Base-by-base conservation (phyloP, 2,888 invertebrate species). In the Oligia strigilis region DNA sequence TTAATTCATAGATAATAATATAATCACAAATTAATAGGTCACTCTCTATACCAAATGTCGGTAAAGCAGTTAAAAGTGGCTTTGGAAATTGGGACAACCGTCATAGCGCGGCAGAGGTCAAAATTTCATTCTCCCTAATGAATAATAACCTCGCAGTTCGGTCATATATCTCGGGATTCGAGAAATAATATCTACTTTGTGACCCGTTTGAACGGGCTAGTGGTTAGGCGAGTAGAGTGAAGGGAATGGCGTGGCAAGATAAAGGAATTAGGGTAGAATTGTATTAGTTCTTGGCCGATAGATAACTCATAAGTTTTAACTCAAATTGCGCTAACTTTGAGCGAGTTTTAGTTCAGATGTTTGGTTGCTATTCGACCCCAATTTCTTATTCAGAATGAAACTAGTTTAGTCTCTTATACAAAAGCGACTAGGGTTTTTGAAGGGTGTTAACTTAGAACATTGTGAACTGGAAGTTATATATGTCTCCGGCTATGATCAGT, bases 121-220 rank as follows among this genome's bases (percentile, higher is more conserved):
- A 94, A 90, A 95, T 95, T 95, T 94, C 93, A 95, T 95, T 94
- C 93, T 92, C 92, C 90, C 87, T 94, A 94, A 94, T 94, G 94
- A 95, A 96, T 95, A 95, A 95, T 96, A 95, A 93, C 93, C 92
- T 86, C 87, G 88, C 92, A 95, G 89, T 93, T 93, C 89, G 90
- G 88, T 90, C 94, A 94, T 95, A 95, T 94, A 95, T 95, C 93
- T 95, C 90, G 89, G 94, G 94, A 95, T 95, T 94, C 93, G 89
- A 87, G 91, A 92, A 93, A 94, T 89, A 90, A 91, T 89, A 91
- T 87, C 90, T 89, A 89, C 87, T 90, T 87, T 78, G 79, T 92
- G 92, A 87, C 83, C 49, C 82, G 88, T 92, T 92, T 89, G 84
- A 76, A 81, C 64, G 55, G 55, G 75, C 52, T 46, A 87, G 86